phyloP scores from a whole-genome alignment of 2,797 vertebrate genomes.

The Brotula barbata region DNA sequence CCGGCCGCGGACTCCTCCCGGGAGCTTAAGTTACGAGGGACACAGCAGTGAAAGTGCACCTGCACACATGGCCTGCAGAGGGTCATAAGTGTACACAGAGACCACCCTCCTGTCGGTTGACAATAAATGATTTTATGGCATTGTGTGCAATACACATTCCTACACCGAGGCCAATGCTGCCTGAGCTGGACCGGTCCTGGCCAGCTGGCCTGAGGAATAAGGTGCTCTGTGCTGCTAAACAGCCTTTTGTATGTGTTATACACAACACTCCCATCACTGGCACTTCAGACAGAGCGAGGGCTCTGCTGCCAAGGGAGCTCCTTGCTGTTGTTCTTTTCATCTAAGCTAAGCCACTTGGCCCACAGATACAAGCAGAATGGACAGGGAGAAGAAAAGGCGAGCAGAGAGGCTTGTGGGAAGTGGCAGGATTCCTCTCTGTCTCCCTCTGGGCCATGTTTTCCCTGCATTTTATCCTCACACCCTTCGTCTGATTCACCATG shows the following conservation, averaged over 20 bases:
- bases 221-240: slow-evolving; percentile 73
- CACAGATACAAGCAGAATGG: slow-evolving; percentile 63
- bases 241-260: slow-evolving; percentile 72
- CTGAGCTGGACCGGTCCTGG: slow-evolving; percentile 52
- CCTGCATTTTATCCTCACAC: slow-evolving; percentile 75
- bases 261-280: slow-evolving; percentile 74
- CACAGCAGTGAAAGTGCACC: background rate
- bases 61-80: background rate
- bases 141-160: slow-evolving; percentile 53
- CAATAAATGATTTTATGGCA: slow-evolving; percentile 26
- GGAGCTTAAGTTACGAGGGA: no score
- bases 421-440: slow-evolving; percentile 73
- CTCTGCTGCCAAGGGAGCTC: slow-evolving; percentile 78
- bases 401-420: slow-evolving; percentile 76
- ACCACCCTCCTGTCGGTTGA: background rate
- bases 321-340: slow-evolving; percentile 82
- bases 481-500: slow-evolving; percentile 86
- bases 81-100: background rate
- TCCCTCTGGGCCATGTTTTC: slow-evolving; percentile 73
- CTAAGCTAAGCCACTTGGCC: slow-evolving; percentile 84
- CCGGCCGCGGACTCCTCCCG: background rate
- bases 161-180: slow-evolving; percentile 39
- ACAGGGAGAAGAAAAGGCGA: slow-evolving; percentile 74
- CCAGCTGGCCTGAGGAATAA: slow-evolving; percentile 51
- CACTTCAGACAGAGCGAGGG: slow-evolving; percentile 72